Base-by-base conservation (phyloP, 2,113 vertebrate species). In the Scytalopus superciliaris region DNA sequence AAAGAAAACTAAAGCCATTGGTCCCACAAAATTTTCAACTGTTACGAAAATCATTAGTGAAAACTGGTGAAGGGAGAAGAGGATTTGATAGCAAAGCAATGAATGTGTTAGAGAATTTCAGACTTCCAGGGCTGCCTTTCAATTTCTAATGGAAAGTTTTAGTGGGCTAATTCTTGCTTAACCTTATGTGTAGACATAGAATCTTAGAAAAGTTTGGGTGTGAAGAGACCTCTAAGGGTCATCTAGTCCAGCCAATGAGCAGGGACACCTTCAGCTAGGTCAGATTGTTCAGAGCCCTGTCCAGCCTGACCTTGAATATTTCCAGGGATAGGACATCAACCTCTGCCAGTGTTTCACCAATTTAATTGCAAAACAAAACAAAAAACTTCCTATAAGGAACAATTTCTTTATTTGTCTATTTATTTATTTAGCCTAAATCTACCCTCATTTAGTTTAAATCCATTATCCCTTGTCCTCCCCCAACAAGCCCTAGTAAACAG, bases 391-490 rank as follows among this genome's bases (percentile, higher is more conserved):
- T 56, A 63, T 42, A 57, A 80, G 17, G 31, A 40, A 14, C 12
- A 55, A 30, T 40, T 55, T 25, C 14, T 27, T 16, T 52, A 52
- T 52, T 52, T 52, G 14, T 52, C 50, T 52, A 14, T 16, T 27
- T 22, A 24, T 10, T 31, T 80, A 53, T 88, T 73, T 14, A 44
- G 45, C 14, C 19, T 64, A 60, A 53, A 70, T 59, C n/a, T 27
- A 25, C 9, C 6, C 5, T 68, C 6, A 55, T 73, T 25, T 27
- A 72, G 12, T 33, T 78, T 78, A 24, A 56, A 79, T 8, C 3
- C 6, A 19, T n/a, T 47, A 42, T 7, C 21, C 12, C 25, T 37
- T 37, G 4, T 84, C 22, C 27, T 60, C 44, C 81, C 0, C 0
- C 31, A 73, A 31, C 6, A 45, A n/a, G 42, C 42, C 10, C 44